Evolutionary conservation across 1,140 invertebrate species (phyloP), one percentile per base, ranked within the genome.

Genomic region (Ptiloglossa arizonensis): DNA sequence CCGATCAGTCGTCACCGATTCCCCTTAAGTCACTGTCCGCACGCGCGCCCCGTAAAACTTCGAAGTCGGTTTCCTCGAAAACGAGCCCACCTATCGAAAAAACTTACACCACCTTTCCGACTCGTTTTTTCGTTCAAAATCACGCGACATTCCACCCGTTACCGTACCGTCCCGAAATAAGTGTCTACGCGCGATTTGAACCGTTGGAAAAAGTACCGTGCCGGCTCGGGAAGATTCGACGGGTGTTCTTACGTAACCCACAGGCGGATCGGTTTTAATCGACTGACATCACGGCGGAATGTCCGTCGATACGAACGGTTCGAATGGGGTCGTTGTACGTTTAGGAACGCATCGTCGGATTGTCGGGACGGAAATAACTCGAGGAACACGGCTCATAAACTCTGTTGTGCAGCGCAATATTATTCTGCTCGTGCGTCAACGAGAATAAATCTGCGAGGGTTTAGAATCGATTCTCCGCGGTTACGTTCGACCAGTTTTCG

Each of bases 241-340:
- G 6, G 3, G 11, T 9, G 6, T 9, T 27, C 41, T 83, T 79
- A 66, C 64, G 80, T 44, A 83, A 83, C 35, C 59, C 5, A 35
- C 35, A 32, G 15, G 13, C 38, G 59, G 62, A 68, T 83, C 80
- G 64, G 15, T 60, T 82, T 79, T 83, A 79, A 82, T 83, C 80
- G 59, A 22, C 63, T 38, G 63, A 78, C 64, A 82, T 82, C 69
- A 71, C 56, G 50, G 50, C 32, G 73, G 74, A 81, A 70, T 72
- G 56, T 69, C 75, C 70, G 75, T 79, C 80, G 75, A 82, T 79
- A 79, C 46, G 75, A 79, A 41, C 46, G 62, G 62, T 80, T 41
- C 80, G 80, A 86, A 85, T 72, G 79, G 79, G 88, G 87, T 89
- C 88, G 87, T 89, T 82, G 88, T 67, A 89, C 88, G 84, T 89